phyloP scores from a whole-genome alignment of 1,140 invertebrate genomes.

The Colletes latitarsis region DNA sequence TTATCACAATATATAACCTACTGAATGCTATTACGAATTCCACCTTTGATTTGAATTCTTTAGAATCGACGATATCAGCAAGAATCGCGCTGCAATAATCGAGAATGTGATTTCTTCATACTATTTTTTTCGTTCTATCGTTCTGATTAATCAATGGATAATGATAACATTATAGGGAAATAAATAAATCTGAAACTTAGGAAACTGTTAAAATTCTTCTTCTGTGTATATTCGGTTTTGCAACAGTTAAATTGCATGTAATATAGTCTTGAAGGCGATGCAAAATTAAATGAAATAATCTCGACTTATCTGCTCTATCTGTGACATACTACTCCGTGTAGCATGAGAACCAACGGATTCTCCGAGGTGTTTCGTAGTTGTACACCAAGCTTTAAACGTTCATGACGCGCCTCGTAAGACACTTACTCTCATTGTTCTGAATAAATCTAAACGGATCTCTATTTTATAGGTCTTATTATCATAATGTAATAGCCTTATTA shows the following conservation, averaged over 20 bases:
- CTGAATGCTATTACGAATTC: background rate
- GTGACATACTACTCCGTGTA: no score
- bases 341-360: no score
- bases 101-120: background rate
- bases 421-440: background rate
- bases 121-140: background rate
- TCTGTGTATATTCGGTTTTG: no score
- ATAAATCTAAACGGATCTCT: background rate
- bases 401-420: background rate
- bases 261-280: no score
- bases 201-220: no score
- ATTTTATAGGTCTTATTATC: background rate
- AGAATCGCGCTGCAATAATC: background rate
- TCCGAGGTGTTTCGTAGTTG: no score
- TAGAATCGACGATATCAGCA: background rate
- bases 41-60: background rate
- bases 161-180: no score
- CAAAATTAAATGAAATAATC: no score
- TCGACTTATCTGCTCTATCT: no score
- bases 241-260: no score
- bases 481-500: slow-evolving; percentile 2
- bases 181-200: no score
- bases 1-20: background rate
- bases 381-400: background rate
- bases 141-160: background rate